Percentiles rank a stretch among this genome's conserved stretches.
Evolutionary conservation across 2,888 invertebrate genomes (phyloP).

Genomic region (Melipona beecheii): DNA sequence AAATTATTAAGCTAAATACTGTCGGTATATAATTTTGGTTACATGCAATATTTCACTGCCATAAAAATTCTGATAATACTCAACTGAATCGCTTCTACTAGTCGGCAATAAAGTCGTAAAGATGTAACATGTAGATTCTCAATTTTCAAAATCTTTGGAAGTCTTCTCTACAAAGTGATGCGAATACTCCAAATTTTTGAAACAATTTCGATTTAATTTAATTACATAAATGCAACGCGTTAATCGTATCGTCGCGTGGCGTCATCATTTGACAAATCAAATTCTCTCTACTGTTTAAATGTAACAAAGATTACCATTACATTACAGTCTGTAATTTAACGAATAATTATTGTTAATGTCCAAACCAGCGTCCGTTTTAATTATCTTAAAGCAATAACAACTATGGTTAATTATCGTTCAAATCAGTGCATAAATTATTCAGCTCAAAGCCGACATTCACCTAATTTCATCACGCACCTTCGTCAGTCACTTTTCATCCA

Average conservation of each 20-base stretch:
- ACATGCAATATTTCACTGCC: too few relatives aligned
- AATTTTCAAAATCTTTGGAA: too few relatives aligned
- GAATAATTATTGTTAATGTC: conserved; percentile 2
- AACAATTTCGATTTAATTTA: background rate
- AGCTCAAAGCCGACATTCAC: background rate
- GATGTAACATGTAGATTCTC: too few relatives aligned
- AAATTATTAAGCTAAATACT: background rate
- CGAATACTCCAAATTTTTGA: background rate
- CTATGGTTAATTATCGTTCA: background rate
- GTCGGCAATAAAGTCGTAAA: too few relatives aligned
- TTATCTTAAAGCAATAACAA: background rate
- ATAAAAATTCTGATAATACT: too few relatives aligned
- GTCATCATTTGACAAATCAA: background rate
- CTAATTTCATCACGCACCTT: background rate
- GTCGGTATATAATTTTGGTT: background rate
- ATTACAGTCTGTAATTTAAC: background rate
- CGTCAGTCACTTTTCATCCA: background rate
- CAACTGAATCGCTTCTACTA: too few relatives aligned
- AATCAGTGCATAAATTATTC: background rate
- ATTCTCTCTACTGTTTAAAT: background rate
- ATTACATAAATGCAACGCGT: background rate
- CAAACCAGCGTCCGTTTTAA: background rate
- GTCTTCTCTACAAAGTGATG: background rate
- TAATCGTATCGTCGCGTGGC: background rate
- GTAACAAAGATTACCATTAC: background rate